Evolutionary conservation across 1,140 invertebrate genomes (phyloP), one percentile per base, ranked within the genome.

Genomic region (Tetramorium simillimum): DNA sequence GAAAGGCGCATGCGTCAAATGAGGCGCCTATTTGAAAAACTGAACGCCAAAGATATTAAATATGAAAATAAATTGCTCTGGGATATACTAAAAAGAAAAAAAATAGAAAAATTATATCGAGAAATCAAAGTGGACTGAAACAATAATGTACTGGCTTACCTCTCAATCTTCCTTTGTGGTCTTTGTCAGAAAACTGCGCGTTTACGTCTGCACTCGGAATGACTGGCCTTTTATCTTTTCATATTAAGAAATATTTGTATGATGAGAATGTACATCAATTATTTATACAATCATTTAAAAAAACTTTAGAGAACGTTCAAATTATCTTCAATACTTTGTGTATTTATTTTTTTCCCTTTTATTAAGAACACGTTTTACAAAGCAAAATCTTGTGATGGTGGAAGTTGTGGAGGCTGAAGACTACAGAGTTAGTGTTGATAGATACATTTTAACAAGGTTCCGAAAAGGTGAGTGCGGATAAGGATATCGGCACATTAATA

Each of bases 321-420:
- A 82, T 73, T 84, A 49, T 62, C 86, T 81, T 89, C 86, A 87
- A 90, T 91, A 86, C 85, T 91, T 78, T 92, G 87, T 81, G 76
- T 85, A 5, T 90, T 88, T 5, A 49, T 49, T 75, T 85, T 86
- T 37, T 58, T 69, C 75, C 62, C 91, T 94, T 95, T 95, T 95
- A 95, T 95, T 95, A 95, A 92, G 92, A 95, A 95, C 93, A 95
- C 93, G 93, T 94, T 94, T 94, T 95, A 95, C 93, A 95, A 95
- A 95, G 94, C 94, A 95, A 95, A 95, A 92, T 92, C 88, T 92
- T 93, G 89, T 89, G 86, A 87, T 90, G 86, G 89, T 86, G 87
- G 90, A 91, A 90, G 69, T 89, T 86, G 89, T 91, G 82, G 91
- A 88, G 80, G 84, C 87, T 91, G 84, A 86, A 85, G 81, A 88